Conservation (phyloP, 1,140 invertebrate species). For the Drosophila lowei region DNA sequence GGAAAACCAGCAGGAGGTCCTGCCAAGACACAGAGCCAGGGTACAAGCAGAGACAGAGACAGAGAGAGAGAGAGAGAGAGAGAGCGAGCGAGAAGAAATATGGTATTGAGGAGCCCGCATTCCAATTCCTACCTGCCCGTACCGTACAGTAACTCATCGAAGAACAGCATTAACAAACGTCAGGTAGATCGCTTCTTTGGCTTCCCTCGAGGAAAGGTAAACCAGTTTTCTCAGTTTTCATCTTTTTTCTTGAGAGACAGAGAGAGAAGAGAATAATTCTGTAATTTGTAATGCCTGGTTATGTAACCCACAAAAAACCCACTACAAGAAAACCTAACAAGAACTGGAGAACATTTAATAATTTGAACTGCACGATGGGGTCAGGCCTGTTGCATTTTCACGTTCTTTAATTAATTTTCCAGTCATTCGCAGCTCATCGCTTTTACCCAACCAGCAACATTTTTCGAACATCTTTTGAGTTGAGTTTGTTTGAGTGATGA, state of each 20-base stretch:
- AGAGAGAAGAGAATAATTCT: constrained; percentile 5
- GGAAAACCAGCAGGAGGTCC: constrained; percentile 61
- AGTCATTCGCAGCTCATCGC: constrained; percentile 29
- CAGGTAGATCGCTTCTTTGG: constrained; percentile 53
- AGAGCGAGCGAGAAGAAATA: neutral
- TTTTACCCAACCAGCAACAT: constrained; percentile 33
- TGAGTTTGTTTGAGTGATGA: constrained; percentile 69
- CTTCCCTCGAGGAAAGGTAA: constrained; percentile 46
- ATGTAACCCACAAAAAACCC: constrained; percentile 43
- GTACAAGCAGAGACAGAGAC: neutral
- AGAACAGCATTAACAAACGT: constrained; percentile 44
- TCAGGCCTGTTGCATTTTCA: constrained; percentile 72
- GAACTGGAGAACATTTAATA: constrained; percentile 60
- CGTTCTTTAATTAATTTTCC: constrained; percentile 71
- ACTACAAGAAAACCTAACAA: constrained; percentile 40
- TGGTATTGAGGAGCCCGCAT: constrained; percentile 25
- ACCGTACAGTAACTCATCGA: neutral
- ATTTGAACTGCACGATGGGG: constrained; percentile 25
- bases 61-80: neutral
- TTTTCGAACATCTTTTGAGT: constrained; percentile 21
- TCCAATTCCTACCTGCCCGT: constrained; percentile 34
- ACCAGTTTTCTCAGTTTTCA: constrained; percentile 49
- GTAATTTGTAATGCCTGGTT: constrained; percentile 78
- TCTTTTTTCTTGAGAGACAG: neutral
- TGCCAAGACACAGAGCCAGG: neutral